Evolutionary conservation across 1,140 invertebrate species (phyloP).

Genomic region (Cylas formicarius): DNA sequence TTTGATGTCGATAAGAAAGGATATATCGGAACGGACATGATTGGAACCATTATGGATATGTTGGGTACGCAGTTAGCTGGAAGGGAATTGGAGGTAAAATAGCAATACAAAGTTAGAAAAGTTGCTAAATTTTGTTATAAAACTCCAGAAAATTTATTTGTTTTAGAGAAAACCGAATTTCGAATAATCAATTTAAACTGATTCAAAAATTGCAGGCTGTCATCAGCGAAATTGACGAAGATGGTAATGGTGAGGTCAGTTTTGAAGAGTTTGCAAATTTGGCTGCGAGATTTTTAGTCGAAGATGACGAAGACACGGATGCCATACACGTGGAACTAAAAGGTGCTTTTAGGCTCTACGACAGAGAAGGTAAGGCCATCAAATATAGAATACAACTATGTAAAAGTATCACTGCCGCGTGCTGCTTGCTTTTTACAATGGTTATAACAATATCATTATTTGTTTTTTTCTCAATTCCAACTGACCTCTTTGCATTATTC

Average conservation of each 20-base stretch:
- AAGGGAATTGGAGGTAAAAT: conserved; percentile 52
- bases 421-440: too few species aligned
- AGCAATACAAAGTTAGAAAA: conserved; percentile 3
- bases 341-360: conserved; percentile 75
- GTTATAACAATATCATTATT: too few species aligned
- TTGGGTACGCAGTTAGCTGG: conserved; percentile 65
- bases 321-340: conserved; percentile 66
- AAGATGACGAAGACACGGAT: conserved; percentile 62
- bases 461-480: background rate
- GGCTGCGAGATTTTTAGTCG: conserved; percentile 42
- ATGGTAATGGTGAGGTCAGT: conserved; percentile 47
- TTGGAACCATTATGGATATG: conserved; percentile 70
- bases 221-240: conserved; percentile 36
- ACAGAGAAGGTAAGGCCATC: conserved; percentile 51
- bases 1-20: conserved; percentile 73
- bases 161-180: conserved; percentile 5
- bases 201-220: conserved; percentile 45
- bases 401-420: too few species aligned
- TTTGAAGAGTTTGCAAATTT: conserved; percentile 53
- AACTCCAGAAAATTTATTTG: too few species aligned
- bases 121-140: background rate
- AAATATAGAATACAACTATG: conserved; percentile 1
- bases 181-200: background rate
- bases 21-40: conserved; percentile 63
- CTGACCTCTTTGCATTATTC: background rate